Percentiles rank a stretch among this genome's conserved stretches.
Conservation (phyloP, 2,113 vertebrate genomes). For the Phycodurus eques region DNA sequence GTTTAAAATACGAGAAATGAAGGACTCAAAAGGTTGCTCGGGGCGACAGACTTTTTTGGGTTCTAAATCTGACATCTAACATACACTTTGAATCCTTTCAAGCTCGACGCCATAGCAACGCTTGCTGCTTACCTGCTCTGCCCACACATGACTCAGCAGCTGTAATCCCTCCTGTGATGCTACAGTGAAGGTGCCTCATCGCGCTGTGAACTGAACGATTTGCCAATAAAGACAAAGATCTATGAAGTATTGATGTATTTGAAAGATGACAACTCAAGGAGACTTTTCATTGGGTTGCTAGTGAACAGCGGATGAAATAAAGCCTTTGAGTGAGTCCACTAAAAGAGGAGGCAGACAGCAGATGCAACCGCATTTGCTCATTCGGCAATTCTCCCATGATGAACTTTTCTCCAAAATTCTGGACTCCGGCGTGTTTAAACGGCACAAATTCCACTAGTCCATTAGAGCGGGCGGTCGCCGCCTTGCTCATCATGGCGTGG, state of each 20-base stretch:
- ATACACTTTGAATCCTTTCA: slow-evolving; percentile 49
- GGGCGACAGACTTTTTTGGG: slow-evolving; percentile 39
- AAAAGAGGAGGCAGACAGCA: neutral
- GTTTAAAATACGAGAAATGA: slow-evolving; percentile 16
- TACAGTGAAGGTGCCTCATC: neutral
- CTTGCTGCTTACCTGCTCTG: slow-evolving; percentile 52
- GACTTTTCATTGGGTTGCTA: neutral
- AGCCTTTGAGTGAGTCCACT: neutral
- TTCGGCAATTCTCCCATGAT: neutral
- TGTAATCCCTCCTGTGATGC: slow-evolving; percentile 41
- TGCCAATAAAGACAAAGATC: neutral
- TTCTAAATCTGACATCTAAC: slow-evolving; percentile 47
- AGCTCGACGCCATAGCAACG: slow-evolving; percentile 66
- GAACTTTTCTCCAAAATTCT: slow-evolving; percentile 2
- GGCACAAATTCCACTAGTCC: neutral
- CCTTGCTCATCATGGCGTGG: neutral
- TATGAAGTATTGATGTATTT: neutral
- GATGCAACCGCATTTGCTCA: neutral
- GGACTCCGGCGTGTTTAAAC: neutral
- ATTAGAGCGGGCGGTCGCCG: neutral
- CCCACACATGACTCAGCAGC: slow-evolving; percentile 62
- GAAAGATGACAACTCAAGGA: neutral
- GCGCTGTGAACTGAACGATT: neutral
- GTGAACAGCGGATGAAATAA: neutral
- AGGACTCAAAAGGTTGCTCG: slow-evolving; percentile 39